Conservation (phyloP, 2,113 vertebrate species). For the Chaetorhynchus papuensis region DNA sequence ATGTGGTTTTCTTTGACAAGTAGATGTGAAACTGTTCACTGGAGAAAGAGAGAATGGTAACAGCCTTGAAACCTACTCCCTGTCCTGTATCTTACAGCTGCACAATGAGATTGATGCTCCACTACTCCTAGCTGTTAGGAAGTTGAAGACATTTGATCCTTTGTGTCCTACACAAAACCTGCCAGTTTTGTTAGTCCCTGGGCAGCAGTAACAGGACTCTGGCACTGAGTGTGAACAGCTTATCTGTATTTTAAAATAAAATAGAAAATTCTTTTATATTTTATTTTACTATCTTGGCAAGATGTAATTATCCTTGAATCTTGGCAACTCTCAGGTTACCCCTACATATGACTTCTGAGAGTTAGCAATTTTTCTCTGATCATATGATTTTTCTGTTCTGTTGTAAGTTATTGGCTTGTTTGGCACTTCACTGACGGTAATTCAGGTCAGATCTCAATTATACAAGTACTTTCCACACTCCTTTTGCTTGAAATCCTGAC, state of each 20-base stretch:
- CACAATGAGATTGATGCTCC: not conserved
- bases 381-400: not conserved
- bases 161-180: not conserved
- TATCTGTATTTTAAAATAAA: not conserved
- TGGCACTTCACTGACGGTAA: not conserved
- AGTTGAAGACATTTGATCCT: not conserved
- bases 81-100: not conserved
- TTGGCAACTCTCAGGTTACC: not conserved
- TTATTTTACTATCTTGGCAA: not conserved
- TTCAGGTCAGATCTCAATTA: not conserved
- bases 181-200: not conserved
- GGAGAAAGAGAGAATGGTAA: not conserved
- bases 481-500: not conserved
- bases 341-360: not conserved
- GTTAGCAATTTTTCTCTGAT: not conserved
- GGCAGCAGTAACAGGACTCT: not conserved
- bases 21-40: not conserved
- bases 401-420: not conserved
- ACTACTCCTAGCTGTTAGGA: not conserved
- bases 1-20: not conserved
- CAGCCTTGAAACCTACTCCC: not conserved
- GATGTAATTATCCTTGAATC: not conserved
- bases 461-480: not conserved
- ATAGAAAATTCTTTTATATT: not conserved
- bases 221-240: not conserved